A percentile compares a stretch with the other conserved stretches of the same genome.
Evolutionary conservation across 2,888 invertebrate genomes (phyloP).

Genomic region (Lasioglossum pauxillum): DNA sequence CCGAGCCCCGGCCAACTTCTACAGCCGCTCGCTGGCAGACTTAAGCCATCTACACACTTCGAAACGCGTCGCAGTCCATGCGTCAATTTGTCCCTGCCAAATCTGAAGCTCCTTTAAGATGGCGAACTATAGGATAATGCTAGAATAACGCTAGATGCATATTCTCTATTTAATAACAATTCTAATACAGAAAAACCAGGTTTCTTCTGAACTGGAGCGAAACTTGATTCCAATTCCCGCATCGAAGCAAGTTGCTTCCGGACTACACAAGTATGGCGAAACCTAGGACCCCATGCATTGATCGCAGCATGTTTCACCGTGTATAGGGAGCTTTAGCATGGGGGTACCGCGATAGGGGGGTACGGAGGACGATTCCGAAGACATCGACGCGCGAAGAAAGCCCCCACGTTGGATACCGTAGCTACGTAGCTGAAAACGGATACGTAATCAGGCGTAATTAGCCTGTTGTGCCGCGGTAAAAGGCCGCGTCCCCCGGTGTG

Average conservation of each 20-base stretch:
- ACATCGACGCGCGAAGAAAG: constrained; percentile 29
- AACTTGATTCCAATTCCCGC: no score
- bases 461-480: constrained; percentile 76
- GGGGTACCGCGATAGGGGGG: not conserved
- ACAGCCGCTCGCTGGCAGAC: not conserved
- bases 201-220: no score
- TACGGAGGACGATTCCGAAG: constrained; percentile 3
- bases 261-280: not conserved
- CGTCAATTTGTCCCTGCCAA: not conserved
- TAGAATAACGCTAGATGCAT: no score
- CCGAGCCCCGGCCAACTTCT: not conserved
- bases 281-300: not conserved
- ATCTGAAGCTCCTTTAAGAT: no score
- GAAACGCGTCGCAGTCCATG: not conserved
- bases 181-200: no score
- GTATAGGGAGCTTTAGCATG: not conserved
- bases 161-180: no score
- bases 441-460: constrained; percentile 79
- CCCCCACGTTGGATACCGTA: constrained; percentile 35
- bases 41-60: not conserved
- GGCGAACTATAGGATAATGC: no score
- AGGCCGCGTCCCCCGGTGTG: constrained; percentile 49
- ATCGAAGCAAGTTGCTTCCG: not conserved
- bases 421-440: constrained; percentile 67
- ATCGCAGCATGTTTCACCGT: not conserved